phyloP scores from a whole-genome alignment of 2,797 vertebrate genomes.

The Hydrocynus forskahlii region DNA sequence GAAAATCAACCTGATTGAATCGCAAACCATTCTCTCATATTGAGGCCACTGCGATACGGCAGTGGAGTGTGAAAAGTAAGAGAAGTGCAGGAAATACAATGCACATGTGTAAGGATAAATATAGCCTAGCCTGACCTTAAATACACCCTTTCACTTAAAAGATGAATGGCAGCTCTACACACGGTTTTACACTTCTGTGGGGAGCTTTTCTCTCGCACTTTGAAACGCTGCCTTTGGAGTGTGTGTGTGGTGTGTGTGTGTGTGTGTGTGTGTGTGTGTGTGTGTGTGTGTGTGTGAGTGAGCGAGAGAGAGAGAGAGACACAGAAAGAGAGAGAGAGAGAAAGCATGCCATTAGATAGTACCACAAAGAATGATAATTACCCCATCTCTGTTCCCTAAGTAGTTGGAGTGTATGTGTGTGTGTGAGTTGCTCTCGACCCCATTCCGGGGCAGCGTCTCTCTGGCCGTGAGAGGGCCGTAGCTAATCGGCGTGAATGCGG shows the following conservation, averaged over 20 bases:
- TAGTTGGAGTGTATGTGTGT: slow-evolving; percentile 8
- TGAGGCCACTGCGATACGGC: neutral
- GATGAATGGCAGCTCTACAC: slow-evolving; percentile 7
- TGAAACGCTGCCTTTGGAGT: neutral
- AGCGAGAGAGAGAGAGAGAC: too few species aligned
- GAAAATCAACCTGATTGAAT: too few species aligned
- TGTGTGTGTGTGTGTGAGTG: too few species aligned
- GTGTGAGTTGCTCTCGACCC: slow-evolving; percentile 6
- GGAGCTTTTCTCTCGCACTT: neutral
- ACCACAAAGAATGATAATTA: slow-evolving; percentile 15
- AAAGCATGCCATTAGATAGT: slow-evolving; percentile 5
- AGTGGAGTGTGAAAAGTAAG: neutral
- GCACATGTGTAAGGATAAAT: slow-evolving; percentile 32
- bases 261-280: slow-evolving; percentile 22
- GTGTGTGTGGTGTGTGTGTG: slow-evolving; percentile 26
- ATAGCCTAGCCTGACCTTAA: slow-evolving; percentile 30
- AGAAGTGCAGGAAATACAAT: slow-evolving; percentile 16
- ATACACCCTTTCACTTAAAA: slow-evolving; percentile 28
- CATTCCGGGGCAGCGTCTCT: slow-evolving; percentile 15
- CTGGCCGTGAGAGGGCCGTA: slow-evolving; percentile 29
- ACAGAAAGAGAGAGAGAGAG: neutral
- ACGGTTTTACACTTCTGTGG: slow-evolving; percentile 12
- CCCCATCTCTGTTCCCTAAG: neutral
- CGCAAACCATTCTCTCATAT: neutral
- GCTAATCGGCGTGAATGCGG: slow-evolving; percentile 42